Base-by-base conservation (phyloP, 2,113 vertebrate genomes). In the Protomyctophum bolini region DNA sequence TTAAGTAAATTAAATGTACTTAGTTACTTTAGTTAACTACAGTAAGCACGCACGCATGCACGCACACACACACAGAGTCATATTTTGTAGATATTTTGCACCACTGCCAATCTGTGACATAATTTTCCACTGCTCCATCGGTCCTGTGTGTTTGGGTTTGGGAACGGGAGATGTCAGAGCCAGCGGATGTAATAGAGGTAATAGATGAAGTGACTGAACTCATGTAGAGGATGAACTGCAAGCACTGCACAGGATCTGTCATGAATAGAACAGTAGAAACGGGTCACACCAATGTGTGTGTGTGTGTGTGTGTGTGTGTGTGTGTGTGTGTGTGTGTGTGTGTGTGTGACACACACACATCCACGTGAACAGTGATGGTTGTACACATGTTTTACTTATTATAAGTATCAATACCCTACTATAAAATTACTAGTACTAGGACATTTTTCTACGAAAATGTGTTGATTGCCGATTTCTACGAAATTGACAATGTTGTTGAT, bases 251-350 rank as follows among this genome's bases (percentile, higher is more conserved):
- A 67, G 77, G 69, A 73, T 69, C 63, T 66, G 56, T 77, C 65
- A 84, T 77, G 58, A 77, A 79, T 75, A 72, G n/a, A 72, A 86
- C 76, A 68, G 66, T 72, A 46, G 49, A 58, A 84, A 73, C 72
- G 56, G 55, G 70, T 80, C 81, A 63, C 11, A 8, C 63, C 72
- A 83, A 45, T 75, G 59, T 69, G n/a, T 47, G 63, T 73, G 56
- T 75, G 61, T 72, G 74, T 66, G 72, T 76, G 28, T 70, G 49
- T 52, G 58, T 60, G 58, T 45, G 58, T 76, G 28, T 48, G 12
- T 52, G 8, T 10, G 55, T 15, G 55, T 21, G 55, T 55, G 48
- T 59, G 69, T 63, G 41, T 63, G 29, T 48, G 51, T 52, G 51
- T 52, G 33, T 47, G 33, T 41, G 33, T 41, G 33, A 41, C 33